Percentiles rank a stretch among this genome's conserved stretches.
Conservation (phyloP, 2,888 invertebrate genomes). For the Papilio gigon region DNA sequence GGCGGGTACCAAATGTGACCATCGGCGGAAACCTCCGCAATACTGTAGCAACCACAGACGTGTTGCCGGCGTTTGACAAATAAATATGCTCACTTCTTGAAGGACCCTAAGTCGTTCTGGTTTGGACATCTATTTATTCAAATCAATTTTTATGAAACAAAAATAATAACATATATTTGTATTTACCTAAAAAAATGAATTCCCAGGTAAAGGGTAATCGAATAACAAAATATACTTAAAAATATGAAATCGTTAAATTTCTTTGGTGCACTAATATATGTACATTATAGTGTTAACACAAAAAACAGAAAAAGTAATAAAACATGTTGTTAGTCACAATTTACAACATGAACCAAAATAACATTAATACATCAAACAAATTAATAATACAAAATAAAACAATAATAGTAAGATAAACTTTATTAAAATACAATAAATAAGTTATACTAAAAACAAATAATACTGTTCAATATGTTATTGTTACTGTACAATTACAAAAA, state of each 20-base stretch:
- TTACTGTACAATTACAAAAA: constrained; percentile 7
- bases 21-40: no score
- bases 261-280: neutral
- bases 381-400: constrained; percentile 54
- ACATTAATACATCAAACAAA: neutral
- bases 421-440: constrained; percentile 53
- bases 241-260: neutral
- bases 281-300: neutral
- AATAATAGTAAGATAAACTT: constrained; percentile 48
- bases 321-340: constrained; percentile 5
- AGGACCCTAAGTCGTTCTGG: no score
- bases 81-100: no score
- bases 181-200: no score
- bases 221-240: no score
- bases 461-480: constrained; percentile 28
- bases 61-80: no score
- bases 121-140: no score
- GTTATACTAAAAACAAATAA: constrained; percentile 44
- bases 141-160: no score
- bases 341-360: neutral
- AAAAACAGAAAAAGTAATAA: neutral
- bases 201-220: no score
- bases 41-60: no score
- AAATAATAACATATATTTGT: no score
- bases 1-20: no score